These are phyloP conservation scores for Epinephelus awoara DNA, from an alignment of 2,797 vertebrate species.

Conservation along the genomic window DNA sequence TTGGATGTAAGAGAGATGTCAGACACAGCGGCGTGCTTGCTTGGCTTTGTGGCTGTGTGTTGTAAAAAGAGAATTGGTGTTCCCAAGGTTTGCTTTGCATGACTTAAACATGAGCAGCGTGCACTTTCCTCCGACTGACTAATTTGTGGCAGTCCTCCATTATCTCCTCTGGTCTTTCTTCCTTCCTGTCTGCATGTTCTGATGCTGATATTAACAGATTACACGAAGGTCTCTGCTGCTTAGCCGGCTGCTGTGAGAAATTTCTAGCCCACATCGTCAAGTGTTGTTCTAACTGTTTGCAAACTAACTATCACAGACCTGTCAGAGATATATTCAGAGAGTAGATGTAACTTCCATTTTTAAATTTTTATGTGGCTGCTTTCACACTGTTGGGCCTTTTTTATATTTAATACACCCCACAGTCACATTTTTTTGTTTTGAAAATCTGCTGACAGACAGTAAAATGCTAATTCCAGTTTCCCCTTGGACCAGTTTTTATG, in stretches of 20 bases:
- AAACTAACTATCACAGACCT: conserved; percentile 5
- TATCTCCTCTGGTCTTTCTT: conserved; percentile 32
- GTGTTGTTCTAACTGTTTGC: not conserved
- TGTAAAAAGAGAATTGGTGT: conserved; percentile 43
- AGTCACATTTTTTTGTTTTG: not conserved
- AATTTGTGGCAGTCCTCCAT: conserved; percentile 36
- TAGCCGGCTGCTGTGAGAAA: not conserved
- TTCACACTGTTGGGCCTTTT: conserved; percentile 6
- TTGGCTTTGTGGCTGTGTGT: conserved; percentile 56
- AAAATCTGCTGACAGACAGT: not conserved
- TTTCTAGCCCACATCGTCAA: not conserved
- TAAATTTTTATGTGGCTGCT: not conserved
- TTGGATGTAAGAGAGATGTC: conserved; percentile 52
- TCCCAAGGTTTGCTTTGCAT: conserved; percentile 55
- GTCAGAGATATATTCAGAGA: not conserved
- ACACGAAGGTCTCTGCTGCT: conserved; percentile 4
- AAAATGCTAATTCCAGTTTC: not conserved
- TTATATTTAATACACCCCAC: not conserved
- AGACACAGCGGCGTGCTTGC: conserved; percentile 40
- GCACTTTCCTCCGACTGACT: conserved; percentile 21
- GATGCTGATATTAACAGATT: conserved; percentile 26
- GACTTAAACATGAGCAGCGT: conserved; percentile 63
- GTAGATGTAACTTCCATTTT: not conserved
- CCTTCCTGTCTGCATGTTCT: conserved; percentile 10
- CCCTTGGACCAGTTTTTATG: not conserved